These are phyloP conservation scores for Bombus impatiens DNA, from an alignment of 1,140 invertebrate genomes.

Conservation along the genomic window DNA sequence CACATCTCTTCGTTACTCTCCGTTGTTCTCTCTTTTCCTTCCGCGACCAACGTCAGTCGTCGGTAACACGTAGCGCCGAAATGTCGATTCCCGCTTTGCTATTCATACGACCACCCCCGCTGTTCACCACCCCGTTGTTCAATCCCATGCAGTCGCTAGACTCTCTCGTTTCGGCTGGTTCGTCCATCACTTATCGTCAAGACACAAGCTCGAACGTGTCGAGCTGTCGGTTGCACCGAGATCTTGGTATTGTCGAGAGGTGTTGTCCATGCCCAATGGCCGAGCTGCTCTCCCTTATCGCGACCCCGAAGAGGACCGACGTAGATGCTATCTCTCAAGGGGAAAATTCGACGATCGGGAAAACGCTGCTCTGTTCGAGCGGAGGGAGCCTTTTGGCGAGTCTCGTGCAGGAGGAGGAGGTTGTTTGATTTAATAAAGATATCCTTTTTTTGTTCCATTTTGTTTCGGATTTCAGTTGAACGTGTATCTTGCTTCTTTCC, in stretches of 20 bases:
- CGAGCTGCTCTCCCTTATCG: conserved; percentile 1
- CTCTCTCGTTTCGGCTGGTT: not conserved
- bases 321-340: not conserved
- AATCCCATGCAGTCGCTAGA: not conserved
- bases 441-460: not conserved
- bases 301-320: not conserved
- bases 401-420: too few species aligned
- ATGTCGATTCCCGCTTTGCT: conserved; percentile 35
- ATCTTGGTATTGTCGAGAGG: not conserved
- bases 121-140: not conserved
- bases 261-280: not conserved
- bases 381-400: too few species aligned
- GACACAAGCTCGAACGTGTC: conserved; percentile 28
- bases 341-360: conserved; percentile 2
- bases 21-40: conserved; percentile 19
- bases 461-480: not conserved
- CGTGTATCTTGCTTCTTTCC: too few species aligned
- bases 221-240: conserved; percentile 1
- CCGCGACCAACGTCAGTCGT: conserved; percentile 9
- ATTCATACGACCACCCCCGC: not conserved
- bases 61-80: conserved; percentile 28
- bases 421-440: not conserved
- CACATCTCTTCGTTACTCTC: not conserved
- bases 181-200: conserved; percentile 36
- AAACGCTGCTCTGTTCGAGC: not conserved